These are phyloP conservation scores for Scytalopus superciliaris DNA, from an alignment of 2,113 vertebrate species.

Conservation along the genomic window DNA sequence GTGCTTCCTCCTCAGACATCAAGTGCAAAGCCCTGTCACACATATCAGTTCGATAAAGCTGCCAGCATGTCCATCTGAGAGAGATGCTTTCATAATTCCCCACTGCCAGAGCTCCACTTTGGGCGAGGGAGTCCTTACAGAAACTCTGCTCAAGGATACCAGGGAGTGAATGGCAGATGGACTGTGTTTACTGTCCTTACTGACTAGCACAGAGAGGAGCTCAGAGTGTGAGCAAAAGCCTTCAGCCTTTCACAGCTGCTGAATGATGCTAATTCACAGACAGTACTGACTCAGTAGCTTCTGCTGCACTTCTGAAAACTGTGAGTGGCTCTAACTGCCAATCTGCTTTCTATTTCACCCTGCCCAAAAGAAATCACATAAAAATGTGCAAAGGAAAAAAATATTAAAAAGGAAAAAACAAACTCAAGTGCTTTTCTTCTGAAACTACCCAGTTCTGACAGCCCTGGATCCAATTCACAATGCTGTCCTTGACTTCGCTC, in stretches of 20 bases:
- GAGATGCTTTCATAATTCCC: neutral
- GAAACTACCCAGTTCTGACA: neutral
- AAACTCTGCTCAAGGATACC: neutral
- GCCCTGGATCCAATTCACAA: neutral
- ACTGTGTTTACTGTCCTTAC: neutral
- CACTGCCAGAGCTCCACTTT: neutral
- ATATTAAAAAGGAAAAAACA: accelerated
- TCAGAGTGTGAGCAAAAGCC: neutral
- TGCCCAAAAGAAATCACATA: neutral
- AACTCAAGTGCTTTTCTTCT: neutral
- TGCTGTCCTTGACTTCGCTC: neutral
- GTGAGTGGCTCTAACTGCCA: neutral
- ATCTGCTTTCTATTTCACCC: neutral
- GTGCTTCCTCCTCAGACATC: neutral
- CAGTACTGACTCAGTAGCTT: neutral
- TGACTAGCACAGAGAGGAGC: neutral
- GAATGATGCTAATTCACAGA: neutral
- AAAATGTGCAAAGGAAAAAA: neutral
- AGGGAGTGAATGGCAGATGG: neutral
- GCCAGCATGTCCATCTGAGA: neutral
- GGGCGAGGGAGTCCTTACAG: neutral
- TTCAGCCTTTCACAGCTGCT: slow-evolving; percentile 13
- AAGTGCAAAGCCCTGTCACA: neutral
- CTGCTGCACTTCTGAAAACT: neutral
- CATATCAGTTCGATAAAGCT: neutral